These are phyloP conservation scores for Netelia virgata DNA, from an alignment of 2,888 invertebrate genomes.

Conservation along the genomic window DNA sequence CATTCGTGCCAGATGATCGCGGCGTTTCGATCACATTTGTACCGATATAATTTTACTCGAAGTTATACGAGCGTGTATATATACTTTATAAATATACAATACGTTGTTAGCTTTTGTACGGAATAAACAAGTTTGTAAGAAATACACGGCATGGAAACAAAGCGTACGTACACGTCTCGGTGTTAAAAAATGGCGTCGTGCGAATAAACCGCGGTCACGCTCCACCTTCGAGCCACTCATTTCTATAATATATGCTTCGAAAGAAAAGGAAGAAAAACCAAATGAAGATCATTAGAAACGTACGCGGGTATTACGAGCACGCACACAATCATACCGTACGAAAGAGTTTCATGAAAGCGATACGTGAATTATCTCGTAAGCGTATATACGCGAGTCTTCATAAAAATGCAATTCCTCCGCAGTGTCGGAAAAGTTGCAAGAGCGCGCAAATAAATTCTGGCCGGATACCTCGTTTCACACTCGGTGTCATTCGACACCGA, in stretches of 20 bases:
- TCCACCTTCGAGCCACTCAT: not conserved
- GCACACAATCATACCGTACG: not conserved
- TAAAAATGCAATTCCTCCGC: constrained; percentile 1
- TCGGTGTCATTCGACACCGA: constrained; percentile 19
- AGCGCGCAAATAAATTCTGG: not conserved
- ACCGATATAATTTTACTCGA: not conserved
- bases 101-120: constrained; percentile 29
- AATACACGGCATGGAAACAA: not conserved
- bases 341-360: constrained; percentile 18
- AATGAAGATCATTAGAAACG: constrained; percentile 24
- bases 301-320: not conserved
- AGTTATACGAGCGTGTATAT: not conserved
- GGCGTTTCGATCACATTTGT: not conserved
- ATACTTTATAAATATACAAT: not conserved
- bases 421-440: not conserved
- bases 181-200: not conserved
- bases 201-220: constrained; percentile 7
- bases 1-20: constrained; percentile 69
- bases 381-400: constrained; percentile 28
- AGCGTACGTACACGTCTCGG: not conserved
- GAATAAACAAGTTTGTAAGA: constrained; percentile 38
- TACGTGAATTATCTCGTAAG: constrained; percentile 29
- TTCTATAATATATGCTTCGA: not conserved
- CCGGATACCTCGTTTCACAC: constrained; percentile 8
- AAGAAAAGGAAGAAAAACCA: not conserved